Percentiles rank a stretch among this genome's conserved stretches.
phyloP scores from a whole-genome alignment of 2,797 vertebrate genomes.

The Florisuga fusca region DNA sequence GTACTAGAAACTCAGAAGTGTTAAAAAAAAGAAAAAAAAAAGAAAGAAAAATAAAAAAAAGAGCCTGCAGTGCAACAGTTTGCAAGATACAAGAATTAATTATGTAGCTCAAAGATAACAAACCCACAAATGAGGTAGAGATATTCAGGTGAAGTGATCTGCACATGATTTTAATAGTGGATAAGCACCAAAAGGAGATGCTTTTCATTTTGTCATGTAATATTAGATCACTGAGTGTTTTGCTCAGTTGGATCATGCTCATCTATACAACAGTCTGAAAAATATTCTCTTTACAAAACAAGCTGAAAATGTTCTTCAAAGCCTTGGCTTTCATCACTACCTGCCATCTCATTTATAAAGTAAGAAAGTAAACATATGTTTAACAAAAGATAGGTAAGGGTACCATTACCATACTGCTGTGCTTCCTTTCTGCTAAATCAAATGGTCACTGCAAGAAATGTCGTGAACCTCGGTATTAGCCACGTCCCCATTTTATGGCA shows the following conservation, averaged over 20 bases:
- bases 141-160: conserved; percentile 63
- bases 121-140: conserved; percentile 56
- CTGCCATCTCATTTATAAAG: background rate
- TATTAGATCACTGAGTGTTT: conserved; percentile 46
- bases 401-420: background rate
- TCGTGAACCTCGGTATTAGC: conserved; percentile 41
- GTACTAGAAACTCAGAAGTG: background rate
- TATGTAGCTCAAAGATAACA: conserved; percentile 46
- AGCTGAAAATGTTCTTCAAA: background rate
- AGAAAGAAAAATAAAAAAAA: background rate
- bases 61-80: background rate
- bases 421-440: background rate
- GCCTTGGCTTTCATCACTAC: background rate
- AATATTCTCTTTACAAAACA: background rate
- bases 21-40: background rate
- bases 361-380: background rate
- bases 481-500: conserved; percentile 63
- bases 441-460: conserved; percentile 39
- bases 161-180: conserved; percentile 41
- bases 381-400: background rate
- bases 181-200: conserved; percentile 38
- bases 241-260: background rate
- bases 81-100: conserved; percentile 53
- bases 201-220: conserved; percentile 32
- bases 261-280: background rate